Evolutionary conservation across 2,113 vertebrate species (phyloP), one percentile per base, ranked within the genome.

Genomic region (Dromiciops gliroides): DNA sequence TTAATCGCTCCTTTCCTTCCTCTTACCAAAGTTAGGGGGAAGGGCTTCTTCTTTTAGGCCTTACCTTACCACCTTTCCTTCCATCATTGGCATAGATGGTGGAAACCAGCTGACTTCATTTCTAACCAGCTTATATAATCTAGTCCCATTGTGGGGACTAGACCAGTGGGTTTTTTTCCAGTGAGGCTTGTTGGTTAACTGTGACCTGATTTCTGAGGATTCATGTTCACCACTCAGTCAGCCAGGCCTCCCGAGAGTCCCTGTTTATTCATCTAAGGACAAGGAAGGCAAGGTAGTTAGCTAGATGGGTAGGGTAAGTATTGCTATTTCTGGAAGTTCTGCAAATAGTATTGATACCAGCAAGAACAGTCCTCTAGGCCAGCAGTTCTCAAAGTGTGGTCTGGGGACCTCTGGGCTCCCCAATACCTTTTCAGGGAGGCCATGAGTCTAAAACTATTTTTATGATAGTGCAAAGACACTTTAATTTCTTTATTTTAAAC

Each of bases 141-240:
- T 67, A 22, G 67, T 94, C 96, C 90, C 94, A 25, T 51, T 92
- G 26, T 94, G 97, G 97, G 37, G 0, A 44, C 53, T 0, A 5
- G 48, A 25, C 3, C 37, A 0, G 91, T 83, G 0, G 67, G 16
- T 7, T 93, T 96, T 50, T 93, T 83, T 67, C 95, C 96, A 0
- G 67, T 0, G 14, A 90, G 94, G 50, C 12, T 51, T 31, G 52
- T 44, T 89, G 92, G 11, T 22, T 91, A 94, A 94, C 31, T 49
- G 51, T 53, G 92, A 93, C 94, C 97, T 96, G 92, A 92, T 95
- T 98, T 96, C 95, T 91, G 50, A 91, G 50, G 37, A 92, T 92
- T 97, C 96, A 0, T 47, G 95, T 95, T 97, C 91, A 92, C 53
- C 51, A 0, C 24, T 56, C 44, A 14, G 60, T 14, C 49, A 95